phyloP scores from a whole-genome alignment of 2,113 vertebrate species.

The Apistogramma diplotaenia region DNA sequence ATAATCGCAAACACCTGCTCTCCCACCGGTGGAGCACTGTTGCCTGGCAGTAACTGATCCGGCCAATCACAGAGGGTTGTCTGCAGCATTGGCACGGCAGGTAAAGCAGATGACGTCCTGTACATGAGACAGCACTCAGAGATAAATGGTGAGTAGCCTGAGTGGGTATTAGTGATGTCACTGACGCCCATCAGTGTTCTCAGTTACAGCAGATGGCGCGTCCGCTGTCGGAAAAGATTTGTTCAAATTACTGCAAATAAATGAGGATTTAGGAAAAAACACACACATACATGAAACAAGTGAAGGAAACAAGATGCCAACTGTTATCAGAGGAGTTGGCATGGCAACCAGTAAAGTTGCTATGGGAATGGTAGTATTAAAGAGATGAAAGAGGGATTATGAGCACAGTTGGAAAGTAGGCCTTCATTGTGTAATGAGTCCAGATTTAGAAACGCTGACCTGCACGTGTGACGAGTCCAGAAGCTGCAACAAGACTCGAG shows the following conservation, averaged over 20 bases:
- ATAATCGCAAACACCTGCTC: slow-evolving; percentile 57
- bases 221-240: slow-evolving; percentile 5
- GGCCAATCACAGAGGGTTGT: slow-evolving; percentile 27
- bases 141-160: not conserved
- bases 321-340: slow-evolving; percentile 42
- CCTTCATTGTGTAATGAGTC: not conserved
- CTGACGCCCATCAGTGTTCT: not conserved
- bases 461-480: not conserved
- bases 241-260: slow-evolving; percentile 32
- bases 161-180: not conserved
- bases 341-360: slow-evolving; percentile 62
- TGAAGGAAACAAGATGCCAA: slow-evolving; percentile 31
- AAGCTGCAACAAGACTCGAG: too few relatives aligned
- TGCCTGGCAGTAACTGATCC: slow-evolving; percentile 48
- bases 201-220: slow-evolving; percentile 27
- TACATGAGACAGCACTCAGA: not conserved
- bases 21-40: not conserved
- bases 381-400: slow-evolving; percentile 37
- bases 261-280: slow-evolving; percentile 11
- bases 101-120: not conserved
- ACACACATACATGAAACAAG: slow-evolving; percentile 14
- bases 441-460: not conserved
- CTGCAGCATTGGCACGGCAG: not conserved
- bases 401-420: slow-evolving; percentile 18
- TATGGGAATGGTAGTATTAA: slow-evolving; percentile 53